Base-by-base conservation (phyloP, 2,113 vertebrate genomes). In the Oncorhynchus clarkii region DNA sequence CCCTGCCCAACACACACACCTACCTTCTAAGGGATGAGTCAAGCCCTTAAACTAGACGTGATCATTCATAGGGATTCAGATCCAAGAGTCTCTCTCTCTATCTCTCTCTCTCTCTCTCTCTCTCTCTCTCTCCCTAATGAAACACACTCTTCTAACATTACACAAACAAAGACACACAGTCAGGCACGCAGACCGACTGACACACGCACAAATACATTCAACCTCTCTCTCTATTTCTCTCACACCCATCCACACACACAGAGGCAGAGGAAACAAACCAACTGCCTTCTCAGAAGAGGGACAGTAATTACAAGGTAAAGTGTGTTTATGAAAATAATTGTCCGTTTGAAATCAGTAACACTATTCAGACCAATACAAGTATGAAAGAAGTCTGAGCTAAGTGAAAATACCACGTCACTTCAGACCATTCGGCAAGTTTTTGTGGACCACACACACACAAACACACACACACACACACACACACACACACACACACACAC, bases 31-130 rank as follows among this genome's bases (percentile, higher is more conserved):
- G 71, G 59, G 70, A 65, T 78, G 57, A 81, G n/a, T 59, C 76
- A 72, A 70, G 34, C 31, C 51, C 60, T 27, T 31, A 27, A 49
- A 68, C 59, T 54, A 14, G 31, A 22, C 6, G 48, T 48, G 1
- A 11, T 45, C 6, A 57, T 80, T 82, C 75, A 68, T 60, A 22
- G 20, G 74, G 18, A 77, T 77, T 84, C 67, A 77, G 81, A 85
- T 51, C 34, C 27, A 81, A 57, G 18, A 57, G 14, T 24, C 29
- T 45, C 39, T 39, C 34, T 39, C 34, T 39, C n/a, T n/a, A n/a
- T n/a, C n/a, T n/a, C n/a, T n/a, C n/a, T n/a, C n/a, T n/a, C 34
- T 34, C 24, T 72, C 22, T 34, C 34, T 34, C 34, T 34, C 5
- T 34, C 39, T 45, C 8, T 45, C 39, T 45, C 8, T 45, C 39